Evolutionary conservation across 1,140 invertebrate genomes (phyloP), one percentile per base, ranked within the genome.

Genomic region (Monomorium pharaonis): DNA sequence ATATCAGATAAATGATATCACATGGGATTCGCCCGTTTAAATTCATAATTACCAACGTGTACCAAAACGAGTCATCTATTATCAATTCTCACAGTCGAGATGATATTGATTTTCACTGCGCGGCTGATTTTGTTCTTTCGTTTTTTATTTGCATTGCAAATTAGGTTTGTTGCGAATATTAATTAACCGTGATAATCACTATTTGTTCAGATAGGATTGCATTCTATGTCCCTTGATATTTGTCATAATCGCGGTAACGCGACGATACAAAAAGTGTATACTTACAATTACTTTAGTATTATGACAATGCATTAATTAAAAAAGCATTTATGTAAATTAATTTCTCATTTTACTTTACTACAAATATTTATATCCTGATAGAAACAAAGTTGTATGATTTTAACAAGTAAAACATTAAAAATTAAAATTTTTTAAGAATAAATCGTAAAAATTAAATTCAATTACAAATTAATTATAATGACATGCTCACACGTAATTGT

Each of bases 291-390:
- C 21, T 67, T 21, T 16, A 47, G 21, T 67, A n/a, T 2, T 4
- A 9, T 67, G 10, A 67, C 3, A 67, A 14, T 16, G 21, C 42
- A 21, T 67, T 67, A 67, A 67, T 67, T 67, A 67, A 67, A 67
- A 67, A 47, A 47, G 12, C n/a, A 67, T 67, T 67, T 67, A 67
- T 47, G 21, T 67, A 67, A 67, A 67, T 67, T 67, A 67, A 67
- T 67, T 67, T 67, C 12, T 67, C 24, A 42, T 44, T 67, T 21
- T 56, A 24, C 3, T 63, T 42, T 65, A 10, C n/a, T 42, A 14
- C 62, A 42, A 65, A 37, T 2, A 65, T 65, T 65, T 65, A 4
- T 4, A 10, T 14, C 30, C 0, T 14, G 6, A 65, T 4, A 42
- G 0, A 0, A 65, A 37, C 30, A 0, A 18, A 63, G 9, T 33